Base-by-base conservation (phyloP, 2,888 invertebrate genomes). In the Lepas anatifera region DNA sequence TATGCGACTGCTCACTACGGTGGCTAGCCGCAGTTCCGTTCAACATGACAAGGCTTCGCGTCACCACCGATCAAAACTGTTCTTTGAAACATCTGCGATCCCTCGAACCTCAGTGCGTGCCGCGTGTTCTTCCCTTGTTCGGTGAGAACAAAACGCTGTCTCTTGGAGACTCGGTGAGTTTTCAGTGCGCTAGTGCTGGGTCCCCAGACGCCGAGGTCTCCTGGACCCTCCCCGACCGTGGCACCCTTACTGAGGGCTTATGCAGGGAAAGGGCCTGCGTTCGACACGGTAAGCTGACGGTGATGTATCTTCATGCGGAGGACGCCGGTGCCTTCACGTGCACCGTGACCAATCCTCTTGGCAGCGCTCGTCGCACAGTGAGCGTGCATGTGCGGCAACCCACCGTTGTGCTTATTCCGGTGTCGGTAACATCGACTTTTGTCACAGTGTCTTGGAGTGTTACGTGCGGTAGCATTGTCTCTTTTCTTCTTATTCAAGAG, bases 381-480 rank as follows among this genome's bases (percentile, higher is more conserved):
- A n/a, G 13, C 25, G 13, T 66, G 39, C 11, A 7, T 39, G 66
- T 66, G 25, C n/a, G 37, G 7, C 39, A 16, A 13, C 66, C 66
- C 13, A 10, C 11, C 66, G 39, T 66, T 37, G 6, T 25, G 39
- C 66, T 66, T 37, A 4, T 10, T 25, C n/a, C 66, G 39, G 66
- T 66, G 25, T 66, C 66, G 22, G 66, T 66, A 27, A 41, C 66
- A 16, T 66, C 66, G 39, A 66, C 39, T 4, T 66, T 66, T 27
- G 66, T 66, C 22, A 66, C 66, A 7, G 39, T 66, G 37, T 66
- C 66, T 13, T 66, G 66, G 66, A 37, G 25, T 25, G 66, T 66
- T 25, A 11, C 39, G 39, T 37, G 39, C 41, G 66, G 25, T 25
- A 16, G 58, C 32, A 29, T 29, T 0, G 32, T 16, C 58, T 13